Evolutionary conservation across 2,113 vertebrate genomes (phyloP).

Genomic region (Pelmatolapia mariae): DNA sequence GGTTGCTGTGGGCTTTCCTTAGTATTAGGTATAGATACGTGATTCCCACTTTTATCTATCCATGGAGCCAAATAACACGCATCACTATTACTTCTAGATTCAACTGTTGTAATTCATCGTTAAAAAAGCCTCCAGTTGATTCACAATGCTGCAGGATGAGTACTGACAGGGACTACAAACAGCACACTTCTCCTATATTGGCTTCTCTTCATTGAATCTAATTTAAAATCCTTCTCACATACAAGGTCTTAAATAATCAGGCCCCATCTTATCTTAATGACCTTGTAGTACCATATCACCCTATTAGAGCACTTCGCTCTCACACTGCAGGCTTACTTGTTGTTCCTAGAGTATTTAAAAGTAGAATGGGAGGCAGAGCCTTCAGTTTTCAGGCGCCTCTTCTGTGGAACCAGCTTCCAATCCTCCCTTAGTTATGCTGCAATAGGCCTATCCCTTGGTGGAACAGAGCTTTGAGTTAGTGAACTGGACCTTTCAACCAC

Average conservation of each 20-base stretch:
- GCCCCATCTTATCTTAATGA: not conserved
- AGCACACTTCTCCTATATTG: rapidly evolving
- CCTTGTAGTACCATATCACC: not conserved
- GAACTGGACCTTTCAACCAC: not conserved
- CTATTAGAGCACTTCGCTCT: rapidly evolving
- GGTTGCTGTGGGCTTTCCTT: not conserved
- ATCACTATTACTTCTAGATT: not conserved
- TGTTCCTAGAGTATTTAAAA: not conserved
- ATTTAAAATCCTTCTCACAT: rapidly evolving
- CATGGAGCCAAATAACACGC: not conserved
- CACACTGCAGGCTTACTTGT: rapidly evolving
- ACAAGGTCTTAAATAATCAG: not conserved
- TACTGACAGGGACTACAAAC: not conserved
- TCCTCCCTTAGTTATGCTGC: not conserved
- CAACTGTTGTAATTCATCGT: rapidly evolving
- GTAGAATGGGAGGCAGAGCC: not conserved
- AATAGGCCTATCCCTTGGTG: not conserved
- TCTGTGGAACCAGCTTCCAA: not conserved
- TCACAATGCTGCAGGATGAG: not conserved
- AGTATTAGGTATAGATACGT: rapidly evolving
- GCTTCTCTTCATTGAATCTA: rapidly evolving
- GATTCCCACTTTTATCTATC: not conserved
- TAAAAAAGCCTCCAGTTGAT: not conserved
- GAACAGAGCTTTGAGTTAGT: not conserved
- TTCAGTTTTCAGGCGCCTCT: not conserved